Evolutionary conservation across 2,113 vertebrate species (phyloP).

Genomic region (Chelonoidis abingdonii): DNA sequence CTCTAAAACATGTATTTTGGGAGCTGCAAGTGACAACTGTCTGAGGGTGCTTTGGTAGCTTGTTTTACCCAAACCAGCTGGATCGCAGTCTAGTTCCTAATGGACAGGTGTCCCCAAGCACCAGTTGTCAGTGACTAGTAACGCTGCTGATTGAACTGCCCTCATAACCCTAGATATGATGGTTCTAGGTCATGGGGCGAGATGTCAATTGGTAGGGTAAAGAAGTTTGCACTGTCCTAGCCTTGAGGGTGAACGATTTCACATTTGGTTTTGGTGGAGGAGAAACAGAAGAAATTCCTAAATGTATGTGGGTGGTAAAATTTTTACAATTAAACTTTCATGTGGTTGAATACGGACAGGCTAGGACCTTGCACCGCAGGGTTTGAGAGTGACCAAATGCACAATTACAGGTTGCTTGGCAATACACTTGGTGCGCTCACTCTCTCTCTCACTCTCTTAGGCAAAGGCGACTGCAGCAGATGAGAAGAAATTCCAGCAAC

Average conservation of each 20-base stretch:
- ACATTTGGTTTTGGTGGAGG: background rate
- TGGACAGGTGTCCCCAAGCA: background rate
- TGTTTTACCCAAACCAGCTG: background rate
- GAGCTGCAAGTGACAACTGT: background rate
- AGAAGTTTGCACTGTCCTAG: background rate
- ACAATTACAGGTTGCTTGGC: background rate
- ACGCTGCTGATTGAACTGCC: background rate
- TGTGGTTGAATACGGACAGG: background rate
- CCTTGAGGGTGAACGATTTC: background rate
- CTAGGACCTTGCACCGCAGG: background rate
- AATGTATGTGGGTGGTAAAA: rapidly evolving
- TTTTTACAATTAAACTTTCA: background rate
- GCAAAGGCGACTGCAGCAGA: constrained; percentile 93
- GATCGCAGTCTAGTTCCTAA: background rate
- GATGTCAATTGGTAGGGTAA: background rate
- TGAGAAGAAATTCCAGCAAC: constrained; percentile 99
- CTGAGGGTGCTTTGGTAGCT: background rate
- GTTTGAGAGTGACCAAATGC: background rate
- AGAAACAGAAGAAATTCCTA: background rate
- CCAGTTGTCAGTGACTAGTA: rapidly evolving
- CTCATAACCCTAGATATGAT: background rate
- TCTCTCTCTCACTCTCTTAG: constrained; percentile 60
- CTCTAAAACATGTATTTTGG: rapidly evolving
- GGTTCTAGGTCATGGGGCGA: background rate
- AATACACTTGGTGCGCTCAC: background rate